Conservation (phyloP, 2,888 invertebrate species). For the Mesorhabditis spiculigera region DNA sequence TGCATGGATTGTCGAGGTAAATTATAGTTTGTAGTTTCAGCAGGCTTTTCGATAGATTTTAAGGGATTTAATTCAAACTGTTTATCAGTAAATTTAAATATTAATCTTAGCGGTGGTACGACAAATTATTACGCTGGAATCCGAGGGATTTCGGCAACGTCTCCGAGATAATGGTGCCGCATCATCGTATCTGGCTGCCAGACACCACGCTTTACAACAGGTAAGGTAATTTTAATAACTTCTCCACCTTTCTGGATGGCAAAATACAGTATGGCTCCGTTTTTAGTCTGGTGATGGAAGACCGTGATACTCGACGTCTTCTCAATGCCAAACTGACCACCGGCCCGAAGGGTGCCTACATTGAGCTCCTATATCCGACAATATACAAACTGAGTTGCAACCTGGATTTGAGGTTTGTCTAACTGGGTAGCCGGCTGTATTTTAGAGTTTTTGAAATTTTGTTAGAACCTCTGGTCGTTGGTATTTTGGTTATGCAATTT, state of each 20-base stretch:
- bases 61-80: not conserved
- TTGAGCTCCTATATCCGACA: slow-evolving; percentile 49
- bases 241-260: not conserved
- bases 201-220: slow-evolving; percentile 49
- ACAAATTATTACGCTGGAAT: slow-evolving; percentile 47
- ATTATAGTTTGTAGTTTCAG: not conserved
- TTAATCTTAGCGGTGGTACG: slow-evolving; percentile 41
- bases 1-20: slow-evolving; percentile 55
- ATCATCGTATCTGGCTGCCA: slow-evolving; percentile 44
- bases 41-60: not conserved
- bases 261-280: not conserved
- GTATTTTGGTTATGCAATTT: no score
- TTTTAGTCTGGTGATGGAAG: slow-evolving; percentile 48
- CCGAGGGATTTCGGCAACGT: slow-evolving; percentile 41
- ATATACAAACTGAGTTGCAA: slow-evolving; percentile 46
- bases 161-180: slow-evolving; percentile 42
- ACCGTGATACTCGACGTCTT: slow-evolving; percentile 43
- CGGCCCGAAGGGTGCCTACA: slow-evolving; percentile 35
- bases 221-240: slow-evolving; percentile 19
- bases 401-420: slow-evolving; percentile 21
- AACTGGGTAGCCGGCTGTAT: no score
- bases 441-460: no score
- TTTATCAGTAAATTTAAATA: not conserved
- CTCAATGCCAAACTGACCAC: slow-evolving; percentile 45
- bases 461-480: no score